Percentiles rank a stretch among this genome's conserved stretches.
Conservation (phyloP, 2,113 vertebrate species). For the Rallus limicola region DNA sequence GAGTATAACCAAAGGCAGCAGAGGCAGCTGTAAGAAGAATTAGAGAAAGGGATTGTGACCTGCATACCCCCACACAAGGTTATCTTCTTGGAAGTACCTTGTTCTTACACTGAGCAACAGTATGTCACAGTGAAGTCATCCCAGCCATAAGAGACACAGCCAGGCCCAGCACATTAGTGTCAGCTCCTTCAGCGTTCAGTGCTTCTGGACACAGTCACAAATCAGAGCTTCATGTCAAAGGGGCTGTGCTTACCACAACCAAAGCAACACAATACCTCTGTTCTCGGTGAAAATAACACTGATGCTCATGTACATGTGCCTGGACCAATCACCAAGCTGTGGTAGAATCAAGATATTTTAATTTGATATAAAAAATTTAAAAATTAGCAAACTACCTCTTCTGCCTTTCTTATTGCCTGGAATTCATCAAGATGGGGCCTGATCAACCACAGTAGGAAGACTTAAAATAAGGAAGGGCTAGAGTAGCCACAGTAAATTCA, state of each 20-base stretch:
- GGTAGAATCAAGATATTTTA: not conserved
- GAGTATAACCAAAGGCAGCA: not conserved
- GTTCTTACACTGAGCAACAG: not conserved
- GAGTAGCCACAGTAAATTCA: not conserved
- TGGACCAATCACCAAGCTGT: not conserved
- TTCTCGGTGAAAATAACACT: not conserved
- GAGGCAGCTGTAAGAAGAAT: not conserved
- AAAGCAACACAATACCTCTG: not conserved
- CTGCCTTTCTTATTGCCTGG: not conserved
- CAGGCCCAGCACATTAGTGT: fast-evolving
- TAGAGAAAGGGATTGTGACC: not conserved
- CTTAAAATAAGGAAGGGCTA: not conserved
- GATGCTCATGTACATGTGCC: fast-evolving
- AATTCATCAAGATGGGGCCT: not conserved
- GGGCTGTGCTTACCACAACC: not conserved
- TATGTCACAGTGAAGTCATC: not conserved
- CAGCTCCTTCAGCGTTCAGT: not conserved
- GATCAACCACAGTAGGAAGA: not conserved
- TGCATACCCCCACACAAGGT: not conserved
- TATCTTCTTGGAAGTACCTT: not conserved
- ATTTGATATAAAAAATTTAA: not conserved
- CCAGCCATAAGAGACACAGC: not conserved
- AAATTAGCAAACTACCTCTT: not conserved
- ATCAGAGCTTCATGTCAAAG: not conserved
- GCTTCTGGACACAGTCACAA: not conserved